These are phyloP conservation scores for Tenthredo mesomela DNA, from an alignment of 2,888 invertebrate species.

Conservation along the genomic window DNA sequence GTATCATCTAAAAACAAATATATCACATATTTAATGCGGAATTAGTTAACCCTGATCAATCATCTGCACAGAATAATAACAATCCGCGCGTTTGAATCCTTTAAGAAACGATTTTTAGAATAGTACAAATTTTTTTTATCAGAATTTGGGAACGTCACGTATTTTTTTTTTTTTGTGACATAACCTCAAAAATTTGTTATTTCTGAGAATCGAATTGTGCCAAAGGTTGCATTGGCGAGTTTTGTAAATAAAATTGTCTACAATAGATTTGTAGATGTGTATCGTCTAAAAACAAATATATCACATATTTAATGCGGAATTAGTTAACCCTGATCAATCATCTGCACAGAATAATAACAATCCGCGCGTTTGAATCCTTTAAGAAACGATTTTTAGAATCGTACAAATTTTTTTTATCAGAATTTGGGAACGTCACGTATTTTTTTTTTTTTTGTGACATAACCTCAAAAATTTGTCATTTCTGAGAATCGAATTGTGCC, in stretches of 20 bases:
- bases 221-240: slow-evolving; percentile 88
- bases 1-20: background rate
- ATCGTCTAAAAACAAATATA: background rate
- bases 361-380: background rate
- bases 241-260: too few species aligned
- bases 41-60: background rate
- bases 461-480: slow-evolving; percentile 47
- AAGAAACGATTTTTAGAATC: background rate
- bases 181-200: slow-evolving; percentile 43
- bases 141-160: background rate
- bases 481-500: background rate
- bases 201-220: background rate
- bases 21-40: background rate
- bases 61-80: background rate
- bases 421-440: background rate
- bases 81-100: background rate
- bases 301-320: background rate
- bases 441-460: background rate
- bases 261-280: too few species aligned
- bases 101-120: background rate
- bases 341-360: background rate
- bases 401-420: background rate
- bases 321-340: background rate
- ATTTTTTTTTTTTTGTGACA: background rate
- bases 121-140: background rate